Evolutionary conservation across 2,888 invertebrate species (phyloP), one percentile per base, ranked within the genome.

Genomic region (Teleiodes luculella): DNA sequence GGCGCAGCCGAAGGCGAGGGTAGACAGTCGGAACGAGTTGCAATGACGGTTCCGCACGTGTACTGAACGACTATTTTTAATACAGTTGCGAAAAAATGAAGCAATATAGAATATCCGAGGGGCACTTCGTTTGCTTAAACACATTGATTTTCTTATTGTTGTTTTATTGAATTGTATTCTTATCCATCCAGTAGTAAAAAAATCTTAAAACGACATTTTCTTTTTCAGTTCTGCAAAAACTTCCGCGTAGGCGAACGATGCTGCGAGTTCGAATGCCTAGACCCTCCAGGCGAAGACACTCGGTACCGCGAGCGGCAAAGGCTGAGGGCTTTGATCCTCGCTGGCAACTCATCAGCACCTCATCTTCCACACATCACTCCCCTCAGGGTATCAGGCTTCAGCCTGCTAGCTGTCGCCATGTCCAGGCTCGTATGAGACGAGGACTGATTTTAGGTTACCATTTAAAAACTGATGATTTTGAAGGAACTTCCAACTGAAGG

Each of bases 231-330:
- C 88, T 96, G 96, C 90, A 94, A 94, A 79, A 94, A 94, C 74
- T 96, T 95, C 82, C 92, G 95, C 50, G 94, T 95, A 50, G 96
- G 96, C 51, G 94, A 94, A 74, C 91, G 95, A 57, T 97, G 97
- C 86, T 97, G 97, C 78, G 95, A 97, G 76, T 97, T 97, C 83
- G 94, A 94, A 74, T 97, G 97, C 80, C 90, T 96, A 65, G 96
- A 96, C 81, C 93, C 93, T 0, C 93, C 93, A 0, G 94, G 93
- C 0, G 92, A 94, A 66, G 92, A 93, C 74, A 88, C 82, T 54
- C 78, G 90, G 48, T 92, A 92, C 78, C 87, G 90, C 63, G 92
- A 92, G 69, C 78, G 92, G 37, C 86, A 92, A 76, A 82, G 92
- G 14, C 90, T 92, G 51, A 83, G 92, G 1, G 92, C 91, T 11